Percentiles rank a stretch among this genome's conserved stretches.
Conservation (phyloP, 2,888 invertebrate genomes). For the Eucriotettix oculatus region DNA sequence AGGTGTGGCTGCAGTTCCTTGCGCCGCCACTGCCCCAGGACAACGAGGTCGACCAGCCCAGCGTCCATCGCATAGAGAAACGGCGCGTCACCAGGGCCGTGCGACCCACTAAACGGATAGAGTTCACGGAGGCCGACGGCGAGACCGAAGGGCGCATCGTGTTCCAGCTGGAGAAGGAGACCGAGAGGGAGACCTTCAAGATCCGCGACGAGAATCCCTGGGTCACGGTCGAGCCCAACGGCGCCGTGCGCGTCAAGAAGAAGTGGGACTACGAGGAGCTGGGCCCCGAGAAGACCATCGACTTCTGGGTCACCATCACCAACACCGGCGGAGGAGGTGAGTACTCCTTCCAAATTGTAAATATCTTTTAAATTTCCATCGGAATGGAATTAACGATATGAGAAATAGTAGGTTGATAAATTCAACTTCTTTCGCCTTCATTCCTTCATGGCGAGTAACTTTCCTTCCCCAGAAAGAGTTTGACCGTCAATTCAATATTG, state of each 20-base stretch:
- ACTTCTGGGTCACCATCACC: slow-evolving; percentile 89
- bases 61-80: slow-evolving; percentile 39
- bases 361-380: too few species aligned
- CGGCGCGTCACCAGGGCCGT: slow-evolving; percentile 75
- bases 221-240: slow-evolving; percentile 84
- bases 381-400: too few species aligned
- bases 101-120: slow-evolving; percentile 85
- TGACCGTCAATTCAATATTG: too few species aligned
- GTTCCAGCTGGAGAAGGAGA: slow-evolving; percentile 80
- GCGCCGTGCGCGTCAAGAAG: slow-evolving; percentile 83
- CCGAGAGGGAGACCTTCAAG: slow-evolving; percentile 82
- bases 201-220: slow-evolving; percentile 86
- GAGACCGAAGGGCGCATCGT: slow-evolving; percentile 75
- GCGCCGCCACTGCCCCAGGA: slow-evolving; percentile 28
- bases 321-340: slow-evolving; percentile 75
- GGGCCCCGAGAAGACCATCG: slow-evolving; percentile 86
- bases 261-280: slow-evolving; percentile 95
- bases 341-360: slow-evolving; percentile 12
- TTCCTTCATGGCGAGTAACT: too few species aligned
- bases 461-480: too few species aligned
- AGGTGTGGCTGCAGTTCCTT: slow-evolving; percentile 56
- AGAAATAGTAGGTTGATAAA: too few species aligned
- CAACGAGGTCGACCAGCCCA: slow-evolving; percentile 27
- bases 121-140: slow-evolving; percentile 82
- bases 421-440: too few species aligned